A percentile compares a stretch with the other conserved stretches of the same genome.
These are phyloP conservation scores for Psilanteris sp. DNA, from an alignment of 1,140 invertebrate species.

Conservation along the genomic window DNA sequence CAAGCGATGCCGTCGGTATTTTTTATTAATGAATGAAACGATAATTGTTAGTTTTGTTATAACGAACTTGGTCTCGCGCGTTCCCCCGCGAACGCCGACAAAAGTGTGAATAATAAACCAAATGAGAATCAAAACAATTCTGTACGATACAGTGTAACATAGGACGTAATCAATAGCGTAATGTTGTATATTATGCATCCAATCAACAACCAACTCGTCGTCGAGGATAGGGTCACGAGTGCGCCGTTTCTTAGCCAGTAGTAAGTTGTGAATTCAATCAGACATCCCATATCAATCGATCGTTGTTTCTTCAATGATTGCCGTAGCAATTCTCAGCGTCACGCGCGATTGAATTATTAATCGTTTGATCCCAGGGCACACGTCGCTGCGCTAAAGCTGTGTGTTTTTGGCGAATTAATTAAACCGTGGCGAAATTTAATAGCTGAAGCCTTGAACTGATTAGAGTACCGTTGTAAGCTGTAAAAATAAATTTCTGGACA, in stretches of 20 bases:
- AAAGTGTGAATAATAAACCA: constrained; percentile 14
- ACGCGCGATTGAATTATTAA: neutral
- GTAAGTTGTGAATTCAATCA: constrained; percentile 29
- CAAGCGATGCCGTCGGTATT: constrained; percentile 5
- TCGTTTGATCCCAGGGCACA: no score
- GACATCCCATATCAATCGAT: constrained; percentile 24
- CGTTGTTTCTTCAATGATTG: constrained; percentile 7
- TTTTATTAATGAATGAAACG: constrained; percentile 9
- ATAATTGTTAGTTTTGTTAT: constrained; percentile 28
- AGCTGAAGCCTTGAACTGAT: no score
- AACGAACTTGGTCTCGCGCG: neutral
- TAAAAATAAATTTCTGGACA: no score
- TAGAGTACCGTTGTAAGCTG: no score
- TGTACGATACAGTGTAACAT: constrained; percentile 33
- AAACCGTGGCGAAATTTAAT: no score
- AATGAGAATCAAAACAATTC: constrained; percentile 18
- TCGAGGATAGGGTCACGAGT: constrained; percentile 8
- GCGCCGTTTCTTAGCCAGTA: constrained; percentile 17
- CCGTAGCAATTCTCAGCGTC: neutral
- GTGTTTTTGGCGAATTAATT: no score
- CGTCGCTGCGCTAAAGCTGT: no score
- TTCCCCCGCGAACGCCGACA: constrained; percentile 1
- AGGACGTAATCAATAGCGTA: constrained; percentile 27
- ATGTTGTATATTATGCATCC: constrained; percentile 30
- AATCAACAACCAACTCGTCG: constrained; percentile 22